phyloP scores from a whole-genome alignment of 2,797 vertebrate species.

The Sebastes jordani region DNA sequence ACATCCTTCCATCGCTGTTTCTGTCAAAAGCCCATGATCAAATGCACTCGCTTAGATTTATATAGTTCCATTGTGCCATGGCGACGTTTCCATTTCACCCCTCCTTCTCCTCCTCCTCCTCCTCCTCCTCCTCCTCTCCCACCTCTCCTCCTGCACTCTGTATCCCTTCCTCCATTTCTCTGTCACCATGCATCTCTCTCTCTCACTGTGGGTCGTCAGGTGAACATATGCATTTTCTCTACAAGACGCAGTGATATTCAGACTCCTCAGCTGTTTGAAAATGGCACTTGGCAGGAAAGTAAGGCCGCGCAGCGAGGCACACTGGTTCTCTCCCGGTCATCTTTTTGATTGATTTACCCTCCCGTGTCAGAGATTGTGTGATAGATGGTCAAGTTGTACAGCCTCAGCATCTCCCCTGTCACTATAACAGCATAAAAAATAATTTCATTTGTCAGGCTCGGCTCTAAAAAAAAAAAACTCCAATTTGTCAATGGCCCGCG shows the following conservation, averaged over 20 bases:
- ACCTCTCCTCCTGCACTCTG: slow-evolving; percentile 1
- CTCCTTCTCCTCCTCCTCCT: slow-evolving; percentile 10
- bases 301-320: not conserved
- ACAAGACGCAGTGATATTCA: slow-evolving; percentile 26
- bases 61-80: slow-evolving; percentile 65
- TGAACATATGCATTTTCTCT: slow-evolving; percentile 56
- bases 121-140: not conserved
- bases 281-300: slow-evolving; percentile 40
- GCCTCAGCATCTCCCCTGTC: slow-evolving; percentile 36
- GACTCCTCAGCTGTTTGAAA: slow-evolving; percentile 50
- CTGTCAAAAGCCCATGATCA: slow-evolving; percentile 70
- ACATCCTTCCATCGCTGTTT: slow-evolving; percentile 53
- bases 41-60: slow-evolving; percentile 74
- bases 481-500: slow-evolving; percentile 13
- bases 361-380: slow-evolving; percentile 27
- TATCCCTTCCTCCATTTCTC: slow-evolving; percentile 20
- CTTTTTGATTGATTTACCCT: slow-evolving; percentile 57
- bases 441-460: slow-evolving; percentile 39
- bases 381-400: slow-evolving; percentile 45
- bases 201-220: slow-evolving; percentile 20
- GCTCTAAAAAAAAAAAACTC: not conserved
- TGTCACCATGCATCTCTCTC: slow-evolving; percentile 16
- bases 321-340: slow-evolving; percentile 5
- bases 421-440: slow-evolving; percentile 34
- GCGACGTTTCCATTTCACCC: slow-evolving; percentile 51